Evolutionary conservation across 2,113 vertebrate genomes (phyloP), one percentile per base, ranked within the genome.

Genomic region (Emydocephalus ijimae): DNA sequence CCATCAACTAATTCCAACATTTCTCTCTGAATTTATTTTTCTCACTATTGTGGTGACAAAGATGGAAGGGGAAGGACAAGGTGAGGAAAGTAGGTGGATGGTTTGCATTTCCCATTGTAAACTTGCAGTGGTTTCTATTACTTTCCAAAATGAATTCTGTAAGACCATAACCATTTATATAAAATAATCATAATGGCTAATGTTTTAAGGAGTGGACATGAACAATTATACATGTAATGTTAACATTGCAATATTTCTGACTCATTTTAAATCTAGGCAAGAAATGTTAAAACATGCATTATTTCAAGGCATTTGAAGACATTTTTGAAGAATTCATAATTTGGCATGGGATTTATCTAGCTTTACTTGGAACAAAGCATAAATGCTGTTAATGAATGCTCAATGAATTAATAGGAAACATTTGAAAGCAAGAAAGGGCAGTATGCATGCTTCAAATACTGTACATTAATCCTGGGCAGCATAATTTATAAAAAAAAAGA

Each of bases 1-100:
- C 50, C 64, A 20, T 88, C 85, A 89, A 45, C 45, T 96, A 94
- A 94, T 95, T 90, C 96, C 97, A 96, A 96, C 91, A 94, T 97
- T 96, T 91, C 61, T 96, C 91, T 96, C 94, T 96, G 93, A 4
- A 85, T 97, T 95, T 90, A 94, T 50, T 97, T 96, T 96, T 94
- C 95, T 96, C 64, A 93, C 94, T 96, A 0, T 94, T 93, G 81
- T 92, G 96, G 3, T 96, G 92, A 96, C 94, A 92, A 96, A 92
- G 87, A 96, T 95, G 91, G 48, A 50, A 11, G 26, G 26, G 86
- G 95, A 96, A 94, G 94, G 81, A 90, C 88, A 89, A 95, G 86
- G 93, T 94, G 93, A 92, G 85, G 74, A 18, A 92, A 93, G 61
- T 90, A 93, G 95, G 92, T 94, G 93, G 91, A 52, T 95, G 96